A percentile compares a stretch with the other conserved stretches of the same genome.
Evolutionary conservation across 2,888 invertebrate species (phyloP).

Genomic region (Cryptus viduatorius): DNA sequence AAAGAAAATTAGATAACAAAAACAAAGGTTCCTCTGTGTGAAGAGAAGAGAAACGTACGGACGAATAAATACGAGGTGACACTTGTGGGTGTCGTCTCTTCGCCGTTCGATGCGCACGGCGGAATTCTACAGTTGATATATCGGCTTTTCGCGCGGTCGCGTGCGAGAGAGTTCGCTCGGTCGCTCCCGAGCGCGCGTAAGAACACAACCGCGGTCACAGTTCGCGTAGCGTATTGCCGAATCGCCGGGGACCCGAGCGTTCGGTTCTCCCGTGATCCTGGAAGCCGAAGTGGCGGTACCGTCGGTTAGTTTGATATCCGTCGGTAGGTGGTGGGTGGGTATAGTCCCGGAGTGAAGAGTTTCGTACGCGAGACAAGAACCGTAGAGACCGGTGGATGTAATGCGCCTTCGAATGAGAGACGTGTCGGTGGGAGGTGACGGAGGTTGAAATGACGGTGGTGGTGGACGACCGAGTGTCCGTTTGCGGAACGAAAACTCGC

Average conservation of each 20-base stretch:
- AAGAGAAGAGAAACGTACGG: not conserved
- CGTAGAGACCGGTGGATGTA: conserved; percentile 15
- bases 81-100: conserved; percentile 59
- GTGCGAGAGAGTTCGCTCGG: conserved; percentile 70
- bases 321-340: conserved; percentile 60
- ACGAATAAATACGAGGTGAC: conserved; percentile 18
- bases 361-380: not conserved
- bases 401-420: conserved; percentile 8
- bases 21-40: not conserved
- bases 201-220: conserved; percentile 71
- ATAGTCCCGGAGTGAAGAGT: conserved; percentile 12
- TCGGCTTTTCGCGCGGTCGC: conserved; percentile 60
- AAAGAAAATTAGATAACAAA: not conserved
- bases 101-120: conserved; percentile 62
- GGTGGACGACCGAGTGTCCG: conserved; percentile 7
- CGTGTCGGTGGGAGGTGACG: conserved; percentile 23
- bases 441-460: conserved; percentile 22
- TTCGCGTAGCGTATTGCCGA: conserved; percentile 71
- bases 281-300: conserved; percentile 50
- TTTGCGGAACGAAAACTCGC: conserved; percentile 27
- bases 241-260: conserved; percentile 61
- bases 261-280: conserved; percentile 43
- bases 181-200: conserved; percentile 62
- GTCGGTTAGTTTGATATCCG: conserved; percentile 7
- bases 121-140: conserved; percentile 51